These are phyloP conservation scores for Automeris io DNA, from an alignment of 2,888 invertebrate species.

Conservation along the genomic window DNA sequence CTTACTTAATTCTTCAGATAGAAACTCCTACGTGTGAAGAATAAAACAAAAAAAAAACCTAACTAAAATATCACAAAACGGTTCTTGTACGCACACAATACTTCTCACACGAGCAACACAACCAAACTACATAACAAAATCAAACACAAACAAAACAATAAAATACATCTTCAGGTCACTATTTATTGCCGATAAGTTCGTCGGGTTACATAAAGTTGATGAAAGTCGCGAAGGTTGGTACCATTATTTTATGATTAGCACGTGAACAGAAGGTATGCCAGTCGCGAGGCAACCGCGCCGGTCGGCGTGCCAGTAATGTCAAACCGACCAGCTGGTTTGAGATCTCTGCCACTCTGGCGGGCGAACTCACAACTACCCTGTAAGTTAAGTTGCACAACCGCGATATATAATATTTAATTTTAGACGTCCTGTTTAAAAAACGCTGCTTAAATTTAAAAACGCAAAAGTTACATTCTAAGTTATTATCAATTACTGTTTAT, in stretches of 20 bases:
- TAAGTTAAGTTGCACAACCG: constrained; percentile 19
- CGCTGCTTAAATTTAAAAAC: no score
- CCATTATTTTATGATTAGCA: constrained; percentile 41
- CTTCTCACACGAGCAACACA: constrained; percentile 53
- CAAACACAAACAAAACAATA: constrained; percentile 13
- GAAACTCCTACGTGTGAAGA: background rate
- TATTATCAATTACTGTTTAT: no score
- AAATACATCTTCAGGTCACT: constrained; percentile 16
- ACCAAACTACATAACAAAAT: constrained; percentile 36
- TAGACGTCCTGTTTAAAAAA: background rate
- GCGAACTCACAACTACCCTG: constrained; percentile 55
- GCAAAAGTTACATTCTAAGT: no score
- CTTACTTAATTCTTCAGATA: constrained; percentile 5
- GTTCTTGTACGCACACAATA: constrained; percentile 53
- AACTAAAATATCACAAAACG: constrained; percentile 61
- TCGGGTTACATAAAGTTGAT: constrained; percentile 44
- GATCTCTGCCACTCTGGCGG: constrained; percentile 62
- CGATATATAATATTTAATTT: background rate
- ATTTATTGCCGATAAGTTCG: constrained; percentile 32
- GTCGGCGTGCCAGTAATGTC: constrained; percentile 59
- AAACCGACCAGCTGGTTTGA: constrained; percentile 55
- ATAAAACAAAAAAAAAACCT: constrained; percentile 44
- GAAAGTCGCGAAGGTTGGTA: constrained; percentile 47
- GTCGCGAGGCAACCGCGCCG: constrained; percentile 32
- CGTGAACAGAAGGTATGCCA: constrained; percentile 49